Evolutionary conservation across 2,113 vertebrate species (phyloP).

Genomic region (Lonchura striata): DNA sequence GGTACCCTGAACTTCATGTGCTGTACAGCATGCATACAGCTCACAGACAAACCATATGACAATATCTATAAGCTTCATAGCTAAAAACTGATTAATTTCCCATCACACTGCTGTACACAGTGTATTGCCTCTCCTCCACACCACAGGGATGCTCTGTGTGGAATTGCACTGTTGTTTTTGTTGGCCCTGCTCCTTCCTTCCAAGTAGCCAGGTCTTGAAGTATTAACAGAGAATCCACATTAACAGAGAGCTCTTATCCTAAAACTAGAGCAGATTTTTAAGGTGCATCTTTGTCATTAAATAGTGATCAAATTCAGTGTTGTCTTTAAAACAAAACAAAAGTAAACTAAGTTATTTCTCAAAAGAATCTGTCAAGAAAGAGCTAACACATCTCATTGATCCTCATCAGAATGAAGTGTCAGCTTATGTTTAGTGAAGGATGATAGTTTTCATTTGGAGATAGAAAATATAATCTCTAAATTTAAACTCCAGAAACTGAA

Average conservation of each 20-base stretch:
- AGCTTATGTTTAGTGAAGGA: background rate
- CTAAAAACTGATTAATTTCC: background rate
- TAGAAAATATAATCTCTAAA: background rate
- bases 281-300: background rate
- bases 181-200: background rate
- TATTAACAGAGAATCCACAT: background rate
- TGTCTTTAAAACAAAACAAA: background rate
- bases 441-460: background rate
- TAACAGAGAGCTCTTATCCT: background rate
- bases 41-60: background rate
- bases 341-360: background rate
- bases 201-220: background rate
- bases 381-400: background rate
- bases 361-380: background rate
- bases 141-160: accelerated
- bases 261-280: background rate
- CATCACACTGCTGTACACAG: background rate
- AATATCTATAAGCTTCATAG: background rate
- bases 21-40: background rate
- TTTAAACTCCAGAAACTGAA: background rate
- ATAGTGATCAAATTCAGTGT: background rate
- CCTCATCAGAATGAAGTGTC: background rate
- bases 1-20: background rate
- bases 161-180: background rate
- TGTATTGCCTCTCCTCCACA: background rate